Conservation (phyloP, 2,113 vertebrate genomes). For the Pelmatolapia mariae region DNA sequence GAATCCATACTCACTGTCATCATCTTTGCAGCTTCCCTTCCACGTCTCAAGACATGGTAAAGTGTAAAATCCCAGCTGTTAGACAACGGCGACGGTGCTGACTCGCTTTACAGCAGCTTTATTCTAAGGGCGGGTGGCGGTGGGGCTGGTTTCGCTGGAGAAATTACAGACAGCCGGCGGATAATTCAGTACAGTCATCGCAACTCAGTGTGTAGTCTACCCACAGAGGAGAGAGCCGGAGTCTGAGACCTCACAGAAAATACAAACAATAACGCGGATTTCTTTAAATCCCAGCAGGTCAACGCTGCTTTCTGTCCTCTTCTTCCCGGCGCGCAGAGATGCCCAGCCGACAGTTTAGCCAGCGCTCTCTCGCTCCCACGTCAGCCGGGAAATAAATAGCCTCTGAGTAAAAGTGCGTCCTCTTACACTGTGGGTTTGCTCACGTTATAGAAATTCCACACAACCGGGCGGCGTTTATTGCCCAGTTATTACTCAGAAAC, state of each 20-base stretch:
- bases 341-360: slow-evolving; percentile 21
- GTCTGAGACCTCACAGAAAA: slow-evolving; percentile 49
- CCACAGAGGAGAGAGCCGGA: slow-evolving; percentile 51
- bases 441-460: slow-evolving; percentile 24
- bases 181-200: slow-evolving; percentile 57
- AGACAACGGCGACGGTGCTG: slow-evolving; percentile 22
- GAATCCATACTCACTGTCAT: slow-evolving; percentile 75
- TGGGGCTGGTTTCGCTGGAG: slow-evolving; percentile 27
- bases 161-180: slow-evolving; percentile 54
- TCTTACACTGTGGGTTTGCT: neutral
- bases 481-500: neutral
- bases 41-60: slow-evolving; percentile 76
- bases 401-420: slow-evolving; percentile 39
- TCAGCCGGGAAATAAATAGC: slow-evolving; percentile 36
- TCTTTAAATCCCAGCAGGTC: slow-evolving; percentile 65
- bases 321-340: neutral
- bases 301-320: neutral
- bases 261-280: slow-evolving; percentile 5
- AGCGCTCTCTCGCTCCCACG: slow-evolving; percentile 22
- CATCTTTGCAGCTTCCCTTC: slow-evolving; percentile 40
- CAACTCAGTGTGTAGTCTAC: slow-evolving; percentile 33
- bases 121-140: slow-evolving; percentile 42
- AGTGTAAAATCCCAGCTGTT: slow-evolving; percentile 44
- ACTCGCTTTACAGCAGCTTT: slow-evolving; percentile 25
- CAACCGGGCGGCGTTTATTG: neutral